Conservation (phyloP, 1,140 invertebrate species). For the Bombyx mandarina region DNA sequence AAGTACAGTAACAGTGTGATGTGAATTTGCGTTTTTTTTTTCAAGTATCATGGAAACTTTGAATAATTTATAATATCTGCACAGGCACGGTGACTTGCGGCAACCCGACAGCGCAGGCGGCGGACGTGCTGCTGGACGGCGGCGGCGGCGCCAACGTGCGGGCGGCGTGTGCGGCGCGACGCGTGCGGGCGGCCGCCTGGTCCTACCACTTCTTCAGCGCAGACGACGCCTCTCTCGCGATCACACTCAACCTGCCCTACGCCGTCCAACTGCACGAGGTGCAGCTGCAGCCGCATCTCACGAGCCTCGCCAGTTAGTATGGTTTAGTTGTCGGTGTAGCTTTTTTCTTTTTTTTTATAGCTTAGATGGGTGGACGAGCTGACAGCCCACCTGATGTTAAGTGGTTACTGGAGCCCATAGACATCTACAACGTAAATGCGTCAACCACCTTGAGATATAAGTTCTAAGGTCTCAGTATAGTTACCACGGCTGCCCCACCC, state of each 20-base stretch:
- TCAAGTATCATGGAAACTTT: too few relatives aligned
- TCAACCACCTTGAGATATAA: too few relatives aligned
- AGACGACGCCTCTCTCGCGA: conserved; percentile 88
- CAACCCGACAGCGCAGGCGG: conserved; percentile 88
- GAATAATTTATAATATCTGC: too few relatives aligned
- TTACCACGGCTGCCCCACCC: too few relatives aligned
- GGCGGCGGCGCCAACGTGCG: conserved; percentile 44
- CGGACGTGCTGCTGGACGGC: conserved; percentile 85
- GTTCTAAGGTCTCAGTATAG: too few relatives aligned
- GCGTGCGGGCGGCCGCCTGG: conserved; percentile 86
- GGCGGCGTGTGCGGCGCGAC: conserved; percentile 80
- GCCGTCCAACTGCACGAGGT: conserved; percentile 92
- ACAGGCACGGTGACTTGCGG: conserved; percentile 82
- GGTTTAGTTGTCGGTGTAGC: not conserved
- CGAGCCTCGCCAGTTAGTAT: conserved; percentile 80
- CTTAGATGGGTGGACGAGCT: too few relatives aligned
- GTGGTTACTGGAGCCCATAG: too few relatives aligned
- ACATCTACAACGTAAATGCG: too few relatives aligned
- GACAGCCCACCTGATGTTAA: too few relatives aligned
- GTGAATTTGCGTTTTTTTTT: too few relatives aligned
- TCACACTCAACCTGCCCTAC: conserved; percentile 89
- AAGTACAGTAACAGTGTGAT: too few relatives aligned
- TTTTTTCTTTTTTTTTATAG: too few relatives aligned
- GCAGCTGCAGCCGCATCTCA: conserved; percentile 89
- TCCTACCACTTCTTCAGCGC: conserved; percentile 96